phyloP scores from a whole-genome alignment of 2,113 vertebrate genomes.

The Rhagologus leucostigma region DNA sequence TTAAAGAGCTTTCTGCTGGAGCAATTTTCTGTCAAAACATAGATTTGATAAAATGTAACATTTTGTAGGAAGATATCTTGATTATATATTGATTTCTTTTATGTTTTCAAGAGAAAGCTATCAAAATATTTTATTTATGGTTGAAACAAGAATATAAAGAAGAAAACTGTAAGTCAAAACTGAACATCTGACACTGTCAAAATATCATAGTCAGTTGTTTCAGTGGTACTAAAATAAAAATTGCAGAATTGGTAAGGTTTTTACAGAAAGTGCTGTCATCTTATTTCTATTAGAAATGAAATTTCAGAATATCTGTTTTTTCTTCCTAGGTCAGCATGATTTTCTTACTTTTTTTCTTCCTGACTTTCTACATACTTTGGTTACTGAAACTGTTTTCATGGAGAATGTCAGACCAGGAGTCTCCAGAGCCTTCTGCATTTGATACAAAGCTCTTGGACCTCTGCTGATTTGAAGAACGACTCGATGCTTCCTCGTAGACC shows the following conservation, averaged over 20 bases:
- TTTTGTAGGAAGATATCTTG: neutral
- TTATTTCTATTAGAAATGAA: neutral
- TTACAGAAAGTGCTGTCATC: neutral
- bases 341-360: neutral
- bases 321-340: neutral
- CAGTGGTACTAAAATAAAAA: constrained; percentile 1
- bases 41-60: neutral
- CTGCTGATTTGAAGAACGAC: neutral
- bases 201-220: neutral
- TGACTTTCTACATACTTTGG: neutral
- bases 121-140: neutral
- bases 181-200: neutral
- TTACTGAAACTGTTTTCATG: neutral
- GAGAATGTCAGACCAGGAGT: neutral
- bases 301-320: neutral
- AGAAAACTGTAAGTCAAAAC: neutral
- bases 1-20: neutral
- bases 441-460: neutral
- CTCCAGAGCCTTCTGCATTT: neutral
- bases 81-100: neutral
- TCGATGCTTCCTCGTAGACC: rapidly evolving
- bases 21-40: neutral
- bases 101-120: neutral
- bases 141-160: neutral
- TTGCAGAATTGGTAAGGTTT: neutral